phyloP scores from a whole-genome alignment of 2,113 vertebrate genomes.

The Embiotoca jacksoni region DNA sequence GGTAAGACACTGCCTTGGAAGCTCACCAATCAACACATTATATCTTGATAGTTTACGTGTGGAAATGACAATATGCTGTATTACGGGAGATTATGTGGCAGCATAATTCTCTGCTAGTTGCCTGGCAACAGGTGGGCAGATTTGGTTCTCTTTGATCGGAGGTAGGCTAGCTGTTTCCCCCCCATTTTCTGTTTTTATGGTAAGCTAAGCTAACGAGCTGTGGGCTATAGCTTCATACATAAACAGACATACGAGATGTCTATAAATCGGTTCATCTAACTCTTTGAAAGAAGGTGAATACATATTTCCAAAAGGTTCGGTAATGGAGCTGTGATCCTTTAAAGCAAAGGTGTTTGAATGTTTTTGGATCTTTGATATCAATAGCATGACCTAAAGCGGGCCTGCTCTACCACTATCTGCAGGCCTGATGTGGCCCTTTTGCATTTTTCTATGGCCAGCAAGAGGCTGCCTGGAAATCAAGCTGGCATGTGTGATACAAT shows the following conservation, averaged over 20 bases:
- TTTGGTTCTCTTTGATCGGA: background rate
- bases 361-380: conserved; percentile 10
- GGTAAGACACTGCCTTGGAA: background rate
- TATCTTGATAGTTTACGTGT: too few species aligned
- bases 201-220: background rate
- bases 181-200: background rate
- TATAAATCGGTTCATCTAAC: conserved; percentile 2
- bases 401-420: too few species aligned
- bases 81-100: background rate
- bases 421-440: too few species aligned
- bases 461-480: too few species aligned
- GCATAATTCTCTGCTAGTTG: background rate
- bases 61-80: background rate
- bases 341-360: conserved; percentile 2
- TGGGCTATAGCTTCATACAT: background rate
- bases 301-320: background rate
- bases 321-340: background rate
- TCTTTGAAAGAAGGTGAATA: background rate
- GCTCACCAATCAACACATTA: background rate
- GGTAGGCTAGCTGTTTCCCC: background rate
- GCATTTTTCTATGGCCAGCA: too few species aligned
- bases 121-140: background rate
- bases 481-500: too few species aligned
- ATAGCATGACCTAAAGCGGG: conserved; percentile 16
- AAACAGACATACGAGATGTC: background rate